Evolutionary conservation across 2,888 invertebrate species (phyloP), one percentile per base, ranked within the genome.

Genomic region (Oligia strigilis): DNA sequence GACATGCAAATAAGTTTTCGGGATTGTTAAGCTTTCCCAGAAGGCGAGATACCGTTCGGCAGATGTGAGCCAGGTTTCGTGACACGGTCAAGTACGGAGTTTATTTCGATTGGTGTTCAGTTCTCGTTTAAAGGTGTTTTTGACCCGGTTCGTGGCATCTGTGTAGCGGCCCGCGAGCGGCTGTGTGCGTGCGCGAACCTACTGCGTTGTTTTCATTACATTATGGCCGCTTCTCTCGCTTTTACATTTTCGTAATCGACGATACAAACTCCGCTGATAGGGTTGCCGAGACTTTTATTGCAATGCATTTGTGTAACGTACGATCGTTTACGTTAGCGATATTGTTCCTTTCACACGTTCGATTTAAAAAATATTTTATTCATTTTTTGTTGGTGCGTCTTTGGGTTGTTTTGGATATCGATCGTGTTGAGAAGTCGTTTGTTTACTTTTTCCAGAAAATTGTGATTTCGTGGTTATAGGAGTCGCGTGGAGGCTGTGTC

Each of bases 101-200:
- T 95, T 95, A 95, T 96, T 96, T 95, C 94, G 95, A 95, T 94
- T 93, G 94, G 93, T 93, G 94, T 94, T 95, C 95, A 93, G 93
- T 94, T 95, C 94, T 95, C 93, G 95, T 95, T 94, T 95, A 95
- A 96, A 96, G 95, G 96, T 96, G 97, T 96, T 96, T 96, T 96
- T 95, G 96, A 96, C 96, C 96, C 96, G 96, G 95, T 96, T 95
- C 93, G 92, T 87, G 93, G 93, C 91, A 92, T 92, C 92, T 93
- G 93, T 92, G 93, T 91, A 89, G 92, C 90, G 90, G 87, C 87
- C 75, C 80, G 78, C 77, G 81, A 82, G 87, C 82, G 92, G 67
- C 77, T 92, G 93, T 94, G 95, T 93, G 94, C 92, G 94, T 93
- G 93, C 91, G 93, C 91, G 92, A 92, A 92, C 93, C 92, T 91